A percentile compares a stretch with the other conserved stretches of the same genome.
phyloP scores from a whole-genome alignment of 2,113 vertebrate genomes.

The Lepus europaeus region DNA sequence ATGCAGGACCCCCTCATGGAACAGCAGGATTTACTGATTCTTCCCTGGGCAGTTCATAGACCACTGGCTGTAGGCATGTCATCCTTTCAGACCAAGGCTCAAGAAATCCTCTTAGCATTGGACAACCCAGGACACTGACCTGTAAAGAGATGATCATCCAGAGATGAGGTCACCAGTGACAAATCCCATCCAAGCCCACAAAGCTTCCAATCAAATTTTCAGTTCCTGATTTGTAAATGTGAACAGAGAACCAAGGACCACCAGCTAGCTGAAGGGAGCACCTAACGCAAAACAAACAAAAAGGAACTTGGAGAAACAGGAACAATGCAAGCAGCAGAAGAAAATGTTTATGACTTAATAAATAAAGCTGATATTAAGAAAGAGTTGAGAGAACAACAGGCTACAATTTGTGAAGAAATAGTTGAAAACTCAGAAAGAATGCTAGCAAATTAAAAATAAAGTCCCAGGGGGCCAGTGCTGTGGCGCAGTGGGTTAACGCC shows the following conservation, averaged over 20 bases:
- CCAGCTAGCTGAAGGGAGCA: neutral
- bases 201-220: neutral
- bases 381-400: neutral
- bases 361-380: neutral
- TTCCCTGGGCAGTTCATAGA: neutral
- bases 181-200: neutral
- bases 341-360: neutral
- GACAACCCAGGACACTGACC: neutral
- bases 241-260: neutral
- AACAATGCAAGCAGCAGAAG: neutral
- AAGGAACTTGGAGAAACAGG: neutral
- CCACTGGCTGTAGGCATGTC: neutral
- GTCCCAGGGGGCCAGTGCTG: neutral
- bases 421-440: neutral
- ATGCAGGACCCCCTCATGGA: neutral
- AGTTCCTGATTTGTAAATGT: neutral
- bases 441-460: neutral
- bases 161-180: too few species aligned
- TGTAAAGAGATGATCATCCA: neutral
- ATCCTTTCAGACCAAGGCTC: neutral
- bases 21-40: neutral
- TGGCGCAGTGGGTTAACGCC: too few species aligned
- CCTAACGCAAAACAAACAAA: constrained; percentile 2
- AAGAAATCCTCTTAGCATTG: neutral
- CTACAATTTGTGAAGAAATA: neutral